Evolutionary conservation across 2,797 vertebrate genomes (phyloP).

Genomic region (Aeoliscus strigatus): DNA sequence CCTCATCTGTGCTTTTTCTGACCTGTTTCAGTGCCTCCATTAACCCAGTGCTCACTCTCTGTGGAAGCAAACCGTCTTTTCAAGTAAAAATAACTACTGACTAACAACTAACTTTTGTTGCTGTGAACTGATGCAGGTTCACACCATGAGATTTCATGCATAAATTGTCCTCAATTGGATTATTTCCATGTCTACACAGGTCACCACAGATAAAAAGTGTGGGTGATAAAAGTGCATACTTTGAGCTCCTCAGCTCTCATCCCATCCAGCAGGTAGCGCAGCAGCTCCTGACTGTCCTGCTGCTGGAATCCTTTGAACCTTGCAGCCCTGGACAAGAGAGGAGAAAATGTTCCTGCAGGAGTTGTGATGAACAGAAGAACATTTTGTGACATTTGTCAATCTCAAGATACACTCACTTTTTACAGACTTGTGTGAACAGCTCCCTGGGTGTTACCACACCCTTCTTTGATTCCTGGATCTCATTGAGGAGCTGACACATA

Average conservation of each 20-base stretch:
- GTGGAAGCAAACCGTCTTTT: constrained; percentile 33
- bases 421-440: constrained; percentile 95
- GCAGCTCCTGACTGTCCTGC: constrained; percentile 96
- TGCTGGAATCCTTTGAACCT: constrained; percentile 96
- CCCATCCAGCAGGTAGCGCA: constrained; percentile 93
- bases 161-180: background rate
- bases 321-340: constrained; percentile 75
- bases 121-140: no score
- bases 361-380: background rate
- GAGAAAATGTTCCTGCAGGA: constrained; percentile 2
- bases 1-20: constrained; percentile 74
- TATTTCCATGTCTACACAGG: no score
- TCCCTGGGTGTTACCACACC: constrained; percentile 85
- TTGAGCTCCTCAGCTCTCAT: constrained; percentile 93
- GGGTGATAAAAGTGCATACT: constrained; percentile 40
- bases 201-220: no score
- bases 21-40: constrained; percentile 79
- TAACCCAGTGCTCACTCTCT: constrained; percentile 85
- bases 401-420: constrained; percentile 82
- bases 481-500: constrained; percentile 88
- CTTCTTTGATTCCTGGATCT: constrained; percentile 88
- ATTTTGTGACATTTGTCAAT: background rate
- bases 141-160: no score
- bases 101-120: no score
- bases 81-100: background rate